Evolutionary conservation across 2,113 vertebrate genomes (phyloP), one percentile per base, ranked within the genome.

Genomic region (Astatoreochromis straeleni): DNA sequence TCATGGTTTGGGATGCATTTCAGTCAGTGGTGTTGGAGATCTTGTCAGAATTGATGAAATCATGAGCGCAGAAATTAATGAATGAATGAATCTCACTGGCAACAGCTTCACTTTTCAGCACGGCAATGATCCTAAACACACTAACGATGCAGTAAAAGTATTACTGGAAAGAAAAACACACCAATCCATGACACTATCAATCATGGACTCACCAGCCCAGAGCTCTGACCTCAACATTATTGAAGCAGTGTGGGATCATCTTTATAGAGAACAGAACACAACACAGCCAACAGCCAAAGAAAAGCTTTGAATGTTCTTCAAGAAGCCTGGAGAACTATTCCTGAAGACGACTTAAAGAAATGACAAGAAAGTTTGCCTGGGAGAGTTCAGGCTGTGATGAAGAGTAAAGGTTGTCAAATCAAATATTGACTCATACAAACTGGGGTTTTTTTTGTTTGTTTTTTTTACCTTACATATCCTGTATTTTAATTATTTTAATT

Each of bases 361-460:
- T 70, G 65, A 42, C 65, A 42, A 24, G 65, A 42, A 42, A 70
- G 35, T 40, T 70, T 65, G 35, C 4, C 13, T 4, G n/a, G 21
- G 38, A 70, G 65, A 42, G n/a, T 70, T 70, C 65, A 16, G 65
- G 40, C 21, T 73, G 65, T 73, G 65, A 9, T 45, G 13, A 17
- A 73, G 38, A 16, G 12, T 16, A 70, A 70, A 70, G 38, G 65
- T 16, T 6, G 38, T 73, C 40, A 73, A 24, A 73, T 42, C 21
- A 73, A 73, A 73, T 26, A 26, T 1, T 26, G 5, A 70, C 38
- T 10, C 14, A 60, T 60, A 60, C 16, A 60, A 19, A 19, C 57
- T 60, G 57, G 1, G 1, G 1, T 26, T 57, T 26, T 57, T 26
- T 0, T 5, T 6, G 1, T 3, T 42, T 6, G 42, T 12, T 14